Evolutionary conservation across 2,888 invertebrate species (phyloP).

Genomic region (Barypeithes pellucidus): DNA sequence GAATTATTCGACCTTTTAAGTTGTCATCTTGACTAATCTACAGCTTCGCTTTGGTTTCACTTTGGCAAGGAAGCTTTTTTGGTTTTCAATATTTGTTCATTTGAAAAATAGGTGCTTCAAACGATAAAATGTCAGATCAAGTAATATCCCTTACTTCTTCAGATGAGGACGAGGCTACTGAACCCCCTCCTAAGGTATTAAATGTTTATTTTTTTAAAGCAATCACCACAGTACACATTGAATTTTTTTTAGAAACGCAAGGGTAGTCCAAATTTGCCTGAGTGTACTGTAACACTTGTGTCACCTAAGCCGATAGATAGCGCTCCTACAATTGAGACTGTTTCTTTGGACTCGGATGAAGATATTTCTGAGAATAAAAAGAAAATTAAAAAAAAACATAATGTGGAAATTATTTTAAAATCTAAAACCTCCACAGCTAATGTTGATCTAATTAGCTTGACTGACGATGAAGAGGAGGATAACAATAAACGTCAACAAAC

Average conservation of each 20-base stretch:
- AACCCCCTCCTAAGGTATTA: conserved; percentile 50
- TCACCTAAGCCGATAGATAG: conserved; percentile 2
- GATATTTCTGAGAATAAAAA: conserved; percentile 9
- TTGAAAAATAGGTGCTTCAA: conserved; percentile 27
- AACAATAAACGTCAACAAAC: background rate
- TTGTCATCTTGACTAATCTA: conserved; percentile 19
- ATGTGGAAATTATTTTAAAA: background rate
- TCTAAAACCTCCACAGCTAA: background rate
- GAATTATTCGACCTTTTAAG: background rate
- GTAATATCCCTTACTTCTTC: conserved; percentile 53
- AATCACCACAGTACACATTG: conserved; percentile 33
- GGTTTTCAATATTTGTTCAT: background rate
- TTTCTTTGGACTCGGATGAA: conserved; percentile 44
- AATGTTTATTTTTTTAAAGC: conserved; percentile 34
- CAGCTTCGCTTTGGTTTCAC: background rate
- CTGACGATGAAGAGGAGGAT: conserved; percentile 50
- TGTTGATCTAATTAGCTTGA: conserved; percentile 42
- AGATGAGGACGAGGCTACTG: conserved; percentile 49
- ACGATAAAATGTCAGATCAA: conserved; percentile 43
- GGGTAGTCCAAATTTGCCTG: conserved; percentile 16
- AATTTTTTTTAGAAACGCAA: conserved; percentile 22
- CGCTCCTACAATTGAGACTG: conserved; percentile 20
- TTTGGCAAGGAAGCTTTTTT: conserved; percentile 2
- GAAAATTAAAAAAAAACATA: background rate
- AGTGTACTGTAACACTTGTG: conserved; percentile 26